These are phyloP conservation scores for Agriopis aurantiaria DNA, from an alignment of 2,888 invertebrate genomes.

Conservation along the genomic window DNA sequence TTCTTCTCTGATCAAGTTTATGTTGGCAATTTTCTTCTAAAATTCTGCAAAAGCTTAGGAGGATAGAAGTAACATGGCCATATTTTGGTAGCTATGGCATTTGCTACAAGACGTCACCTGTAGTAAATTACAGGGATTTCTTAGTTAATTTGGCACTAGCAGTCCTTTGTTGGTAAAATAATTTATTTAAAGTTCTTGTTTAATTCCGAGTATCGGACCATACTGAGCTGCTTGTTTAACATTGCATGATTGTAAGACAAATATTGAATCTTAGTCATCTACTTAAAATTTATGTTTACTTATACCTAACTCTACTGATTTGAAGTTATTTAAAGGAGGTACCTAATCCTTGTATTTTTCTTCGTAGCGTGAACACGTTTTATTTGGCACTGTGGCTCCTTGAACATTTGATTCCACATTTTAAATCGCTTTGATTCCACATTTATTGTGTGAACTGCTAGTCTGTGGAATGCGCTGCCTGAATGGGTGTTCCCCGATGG, in stretches of 20 bases:
- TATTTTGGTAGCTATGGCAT: background rate
- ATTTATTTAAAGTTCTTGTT: background rate
- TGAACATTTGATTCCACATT: too few relatives aligned
- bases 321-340: background rate
- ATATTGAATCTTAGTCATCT: conserved; percentile 13
- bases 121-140: background rate
- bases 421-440: too few relatives aligned
- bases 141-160: background rate
- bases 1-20: too few relatives aligned
- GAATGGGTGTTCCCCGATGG: too few relatives aligned
- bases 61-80: too few relatives aligned
- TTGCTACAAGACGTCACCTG: background rate
- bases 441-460: too few relatives aligned
- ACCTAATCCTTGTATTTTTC: too few relatives aligned
- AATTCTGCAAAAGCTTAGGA: background rate
- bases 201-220: background rate
- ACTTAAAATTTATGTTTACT: conserved; percentile 5
- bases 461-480: too few relatives aligned
- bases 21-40: background rate
- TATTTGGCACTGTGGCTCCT: background rate
- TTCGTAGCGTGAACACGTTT: too few relatives aligned
- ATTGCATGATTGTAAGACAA: conserved; percentile 21
- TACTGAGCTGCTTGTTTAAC: conserved; percentile 7
- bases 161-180: background rate
- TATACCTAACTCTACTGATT: background rate